These are phyloP conservation scores for Megalonaias nervosa DNA, from an alignment of 1,140 invertebrate species.

Conservation along the genomic window DNA sequence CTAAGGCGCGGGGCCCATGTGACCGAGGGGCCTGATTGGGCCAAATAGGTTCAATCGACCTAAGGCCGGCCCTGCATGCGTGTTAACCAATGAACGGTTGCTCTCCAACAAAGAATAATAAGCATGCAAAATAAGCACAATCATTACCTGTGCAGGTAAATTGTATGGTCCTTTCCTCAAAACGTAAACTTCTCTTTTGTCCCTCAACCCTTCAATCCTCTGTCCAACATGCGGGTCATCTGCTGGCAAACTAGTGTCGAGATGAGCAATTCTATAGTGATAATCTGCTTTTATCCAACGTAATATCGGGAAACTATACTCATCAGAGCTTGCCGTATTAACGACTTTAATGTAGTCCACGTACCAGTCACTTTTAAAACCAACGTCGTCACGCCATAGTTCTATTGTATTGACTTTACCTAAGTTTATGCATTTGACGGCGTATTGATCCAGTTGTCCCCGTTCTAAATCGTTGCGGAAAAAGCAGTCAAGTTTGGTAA, in stretches of 20 bases:
- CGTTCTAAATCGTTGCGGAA: slow-evolving; percentile 70
- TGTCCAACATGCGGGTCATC: slow-evolving; percentile 22
- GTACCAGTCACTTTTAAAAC: slow-evolving; percentile 31
- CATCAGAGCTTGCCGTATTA: background rate
- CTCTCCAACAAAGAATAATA: too few relatives aligned
- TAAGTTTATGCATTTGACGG: slow-evolving; percentile 28
- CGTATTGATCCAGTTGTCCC: slow-evolving; percentile 64
- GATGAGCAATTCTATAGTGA: slow-evolving; percentile 18
- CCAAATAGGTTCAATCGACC: too few relatives aligned
- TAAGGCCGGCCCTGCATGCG: too few relatives aligned
- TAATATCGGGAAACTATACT: slow-evolving; percentile 29
- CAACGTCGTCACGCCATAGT: slow-evolving; percentile 31
- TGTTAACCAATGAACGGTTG: too few relatives aligned
- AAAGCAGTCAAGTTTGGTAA: slow-evolving; percentile 63
- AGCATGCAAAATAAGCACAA: too few relatives aligned
- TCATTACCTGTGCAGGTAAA: slow-evolving; percentile 22
- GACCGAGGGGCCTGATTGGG: too few relatives aligned
- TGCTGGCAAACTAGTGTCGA: slow-evolving; percentile 28
- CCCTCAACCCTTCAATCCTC: slow-evolving; percentile 27
- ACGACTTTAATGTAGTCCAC: slow-evolving; percentile 31
- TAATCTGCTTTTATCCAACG: slow-evolving; percentile 27
- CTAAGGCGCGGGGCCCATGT: too few relatives aligned
- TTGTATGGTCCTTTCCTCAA: slow-evolving; percentile 8
- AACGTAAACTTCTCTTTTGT: slow-evolving; percentile 26
- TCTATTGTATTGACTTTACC: slow-evolving; percentile 27